Percentiles rank a stretch among this genome's conserved stretches.
phyloP scores from a whole-genome alignment of 2,797 vertebrate genomes.

The Odontamblyopus rebecca region DNA sequence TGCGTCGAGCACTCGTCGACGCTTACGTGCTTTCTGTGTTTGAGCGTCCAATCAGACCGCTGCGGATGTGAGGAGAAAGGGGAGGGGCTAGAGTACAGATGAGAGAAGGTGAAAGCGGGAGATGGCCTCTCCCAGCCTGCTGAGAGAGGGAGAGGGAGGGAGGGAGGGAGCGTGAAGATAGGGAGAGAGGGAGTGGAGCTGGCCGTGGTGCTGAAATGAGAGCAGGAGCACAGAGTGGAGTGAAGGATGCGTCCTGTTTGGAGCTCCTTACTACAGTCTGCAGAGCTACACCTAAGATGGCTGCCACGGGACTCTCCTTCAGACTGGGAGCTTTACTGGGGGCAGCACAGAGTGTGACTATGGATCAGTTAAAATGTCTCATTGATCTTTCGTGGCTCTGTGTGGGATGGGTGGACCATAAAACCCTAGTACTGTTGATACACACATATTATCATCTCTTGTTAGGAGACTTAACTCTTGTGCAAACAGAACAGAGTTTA shows the following conservation, averaged over 20 bases:
- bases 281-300: slow-evolving; percentile 72
- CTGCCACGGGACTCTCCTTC: slow-evolving; percentile 60
- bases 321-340: slow-evolving; percentile 45
- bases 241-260: slow-evolving; percentile 40
- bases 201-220: slow-evolving; percentile 74
- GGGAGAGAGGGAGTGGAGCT: slow-evolving; percentile 57
- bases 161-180: neutral
- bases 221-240: neutral
- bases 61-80: slow-evolving; percentile 69
- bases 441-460: slow-evolving; percentile 48
- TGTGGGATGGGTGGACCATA: slow-evolving; percentile 35
- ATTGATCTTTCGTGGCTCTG: slow-evolving; percentile 1
- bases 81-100: slow-evolving; percentile 53
- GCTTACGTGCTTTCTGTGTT: slow-evolving; percentile 84
- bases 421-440: slow-evolving; percentile 16
- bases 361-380: slow-evolving; percentile 16
- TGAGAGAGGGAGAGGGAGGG: slow-evolving; percentile 12
- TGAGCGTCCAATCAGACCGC: slow-evolving; percentile 85
- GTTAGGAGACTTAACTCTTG: slow-evolving; percentile 6
- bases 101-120: slow-evolving; percentile 60
- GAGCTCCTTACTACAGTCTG: slow-evolving; percentile 31
- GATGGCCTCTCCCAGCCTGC: slow-evolving; percentile 74
- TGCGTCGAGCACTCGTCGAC: slow-evolving; percentile 81
- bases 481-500: neutral
- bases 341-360: slow-evolving; percentile 23